A percentile compares a stretch with the other conserved stretches of the same genome.
Evolutionary conservation across 53 echinoderm and acorn worm species (phyloP).

Genomic region (Arbacia lixula): DNA sequence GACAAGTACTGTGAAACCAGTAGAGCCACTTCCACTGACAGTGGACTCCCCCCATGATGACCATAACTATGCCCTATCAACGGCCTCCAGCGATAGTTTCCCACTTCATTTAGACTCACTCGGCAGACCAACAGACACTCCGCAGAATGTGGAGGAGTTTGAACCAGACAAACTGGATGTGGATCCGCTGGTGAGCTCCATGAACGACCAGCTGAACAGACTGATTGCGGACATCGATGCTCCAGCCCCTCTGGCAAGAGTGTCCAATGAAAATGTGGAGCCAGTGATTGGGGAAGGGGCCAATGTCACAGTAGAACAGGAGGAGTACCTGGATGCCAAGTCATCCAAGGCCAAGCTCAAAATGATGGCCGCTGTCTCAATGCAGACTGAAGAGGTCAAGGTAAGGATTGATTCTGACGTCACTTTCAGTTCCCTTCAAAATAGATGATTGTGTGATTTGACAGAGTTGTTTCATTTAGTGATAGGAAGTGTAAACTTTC

Average conservation of each 20-base stretch:
- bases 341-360: not conserved
- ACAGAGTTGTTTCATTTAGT: too few species aligned
- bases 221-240: slow-evolving; percentile 65
- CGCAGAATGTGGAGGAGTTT: slow-evolving; percentile 37
- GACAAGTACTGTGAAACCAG: too few species aligned
- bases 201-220: slow-evolving; percentile 62
- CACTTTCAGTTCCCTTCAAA: too few species aligned
- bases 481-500: too few species aligned
- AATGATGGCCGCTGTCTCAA: not conserved
- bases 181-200: slow-evolving; percentile 56
- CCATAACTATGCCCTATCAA: slow-evolving; percentile 82
- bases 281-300: slow-evolving; percentile 32
- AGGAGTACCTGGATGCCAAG: not conserved
- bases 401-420: slow-evolving; percentile 15
- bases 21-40: slow-evolving; percentile 44
- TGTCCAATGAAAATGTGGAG: slow-evolving; percentile 50
- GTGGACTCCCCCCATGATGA: slow-evolving; percentile 73
- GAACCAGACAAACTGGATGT: slow-evolving; percentile 46
- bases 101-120: slow-evolving; percentile 63
- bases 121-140: slow-evolving; percentile 54
- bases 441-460: too few species aligned
- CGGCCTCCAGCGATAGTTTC: not conserved
- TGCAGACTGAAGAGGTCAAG: slow-evolving; percentile 30
- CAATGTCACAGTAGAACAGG: slow-evolving; percentile 16
- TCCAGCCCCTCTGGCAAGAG: not conserved